phyloP scores from a whole-genome alignment of 30 jellyfish, hydroid and myxozoan species.

The Turritopsis rubra region DNA sequence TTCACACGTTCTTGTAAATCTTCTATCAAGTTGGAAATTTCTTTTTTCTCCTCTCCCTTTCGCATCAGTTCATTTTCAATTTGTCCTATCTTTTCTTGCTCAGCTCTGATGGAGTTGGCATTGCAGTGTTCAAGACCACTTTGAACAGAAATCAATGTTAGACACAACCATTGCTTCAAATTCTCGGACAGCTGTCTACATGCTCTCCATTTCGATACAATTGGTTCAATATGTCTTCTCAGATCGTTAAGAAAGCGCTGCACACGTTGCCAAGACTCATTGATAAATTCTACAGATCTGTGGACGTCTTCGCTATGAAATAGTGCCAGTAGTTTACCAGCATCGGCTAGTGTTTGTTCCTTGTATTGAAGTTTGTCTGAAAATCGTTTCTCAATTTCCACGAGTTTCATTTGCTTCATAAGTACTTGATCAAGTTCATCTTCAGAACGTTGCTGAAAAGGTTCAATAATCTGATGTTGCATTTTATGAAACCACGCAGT shows the following conservation, averaged over 20 bases:
- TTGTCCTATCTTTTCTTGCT: conserved; percentile 8
- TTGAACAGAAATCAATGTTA: conserved; percentile 12
- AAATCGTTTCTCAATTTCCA: conserved; percentile 61
- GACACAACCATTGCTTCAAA: conserved; percentile 13
- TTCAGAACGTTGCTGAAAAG: conserved; percentile 31
- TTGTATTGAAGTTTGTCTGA: conserved; percentile 51
- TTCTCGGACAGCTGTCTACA: conserved; percentile 1
- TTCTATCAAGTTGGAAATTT: neutral
- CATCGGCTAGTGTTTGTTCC: conserved; percentile 58
- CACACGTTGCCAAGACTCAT: conserved; percentile 7
- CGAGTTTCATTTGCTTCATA: conserved; percentile 58
- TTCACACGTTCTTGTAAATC: neutral
- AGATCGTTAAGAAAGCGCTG: neutral
- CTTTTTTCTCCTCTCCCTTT: neutral
- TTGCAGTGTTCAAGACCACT: conserved; percentile 16
- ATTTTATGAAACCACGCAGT: conserved; percentile 57
- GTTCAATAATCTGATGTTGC: conserved; percentile 13
- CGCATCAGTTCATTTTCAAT: neutral
- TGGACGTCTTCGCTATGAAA: conserved; percentile 22
- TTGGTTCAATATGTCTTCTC: neutral
- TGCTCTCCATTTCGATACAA: conserved; percentile 21
- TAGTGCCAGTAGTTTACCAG: conserved; percentile 29
- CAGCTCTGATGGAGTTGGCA: neutral
- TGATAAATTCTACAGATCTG: neutral
- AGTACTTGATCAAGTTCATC: conserved; percentile 63